phyloP scores from a whole-genome alignment of 2,888 invertebrate species.

The Dolichopus griseipennis region DNA sequence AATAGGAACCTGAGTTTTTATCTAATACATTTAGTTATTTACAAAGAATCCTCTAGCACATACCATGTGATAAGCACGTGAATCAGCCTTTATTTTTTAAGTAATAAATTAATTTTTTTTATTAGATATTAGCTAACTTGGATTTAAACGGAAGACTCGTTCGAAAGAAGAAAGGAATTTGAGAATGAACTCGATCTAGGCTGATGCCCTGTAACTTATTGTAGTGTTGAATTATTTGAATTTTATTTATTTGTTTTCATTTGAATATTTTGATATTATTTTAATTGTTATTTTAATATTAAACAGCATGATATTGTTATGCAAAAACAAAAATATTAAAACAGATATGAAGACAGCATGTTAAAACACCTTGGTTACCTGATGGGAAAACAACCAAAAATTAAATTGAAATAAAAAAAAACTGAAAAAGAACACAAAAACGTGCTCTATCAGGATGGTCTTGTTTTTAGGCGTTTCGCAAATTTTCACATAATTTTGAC shows the following conservation, averaged over 20 bases:
- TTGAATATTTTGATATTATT: not conserved
- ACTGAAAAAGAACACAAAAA: not conserved
- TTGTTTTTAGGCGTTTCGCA: not conserved
- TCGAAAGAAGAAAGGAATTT: too few relatives aligned
- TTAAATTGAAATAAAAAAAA: not conserved
- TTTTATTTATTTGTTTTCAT: not conserved
- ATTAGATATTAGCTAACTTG: too few relatives aligned
- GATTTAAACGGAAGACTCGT: too few relatives aligned
- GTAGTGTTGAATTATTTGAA: not conserved
- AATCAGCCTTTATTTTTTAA: too few relatives aligned
- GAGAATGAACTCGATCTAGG: too few relatives aligned
- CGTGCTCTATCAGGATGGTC: not conserved
- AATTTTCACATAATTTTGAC: constrained; percentile 6
- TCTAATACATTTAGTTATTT: too few relatives aligned
- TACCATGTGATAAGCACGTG: too few relatives aligned
- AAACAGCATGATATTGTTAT: constrained; percentile 3
- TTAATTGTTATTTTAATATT: not conserved
- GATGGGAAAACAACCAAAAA: not conserved
- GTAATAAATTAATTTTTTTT: too few relatives aligned
- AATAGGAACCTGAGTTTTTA: too few relatives aligned
- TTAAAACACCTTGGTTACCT: not conserved
- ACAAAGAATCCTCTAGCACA: too few relatives aligned
- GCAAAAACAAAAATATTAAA: constrained; percentile 1
- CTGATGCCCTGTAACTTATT: too few relatives aligned
- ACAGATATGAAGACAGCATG: constrained; percentile 6